Evolutionary conservation across 2,888 invertebrate genomes (phyloP).

Genomic region (Idaea biselata): DNA sequence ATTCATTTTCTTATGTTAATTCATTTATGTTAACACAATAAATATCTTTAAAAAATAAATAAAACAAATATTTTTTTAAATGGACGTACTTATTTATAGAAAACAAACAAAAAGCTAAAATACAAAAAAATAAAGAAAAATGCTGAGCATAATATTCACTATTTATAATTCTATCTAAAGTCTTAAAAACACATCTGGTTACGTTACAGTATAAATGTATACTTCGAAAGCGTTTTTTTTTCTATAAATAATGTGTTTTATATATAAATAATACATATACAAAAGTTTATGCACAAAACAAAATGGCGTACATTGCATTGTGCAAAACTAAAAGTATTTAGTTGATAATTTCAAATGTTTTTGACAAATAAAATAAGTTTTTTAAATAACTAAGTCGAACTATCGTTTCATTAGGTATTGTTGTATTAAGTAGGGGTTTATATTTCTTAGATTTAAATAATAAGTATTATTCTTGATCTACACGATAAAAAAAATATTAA

Average conservation of each 20-base stretch:
- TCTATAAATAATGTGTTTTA: slow-evolving; percentile 53
- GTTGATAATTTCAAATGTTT: slow-evolving; percentile 6
- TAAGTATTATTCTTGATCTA: no score
- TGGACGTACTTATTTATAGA: slow-evolving; percentile 41
- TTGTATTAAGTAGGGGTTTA: no score
- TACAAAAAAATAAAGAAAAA: slow-evolving; percentile 35
- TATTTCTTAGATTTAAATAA: no score
- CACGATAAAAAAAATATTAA: no score
- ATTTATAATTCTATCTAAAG: slow-evolving; percentile 72
- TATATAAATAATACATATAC: slow-evolving; percentile 43
- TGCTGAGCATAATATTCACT: slow-evolving; percentile 67
- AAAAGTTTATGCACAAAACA: slow-evolving; percentile 23
- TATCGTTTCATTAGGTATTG: no score
- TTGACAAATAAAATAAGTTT: slow-evolving; percentile 33
- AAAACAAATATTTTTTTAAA: slow-evolving; percentile 25
- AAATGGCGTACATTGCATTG: slow-evolving; percentile 10
- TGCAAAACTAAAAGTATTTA: neutral
- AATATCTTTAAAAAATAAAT: slow-evolving; percentile 9
- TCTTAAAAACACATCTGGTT: slow-evolving; percentile 38
- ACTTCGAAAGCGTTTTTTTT: slow-evolving; percentile 63
- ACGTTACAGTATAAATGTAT: slow-evolving; percentile 67
- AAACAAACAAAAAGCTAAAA: slow-evolving; percentile 19
- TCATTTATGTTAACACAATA: neutral
- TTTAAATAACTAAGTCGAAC: no score
- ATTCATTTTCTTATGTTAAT: no score